phyloP scores from a whole-genome alignment of 2,797 vertebrate genomes.

The Erethizon dorsatum region DNA sequence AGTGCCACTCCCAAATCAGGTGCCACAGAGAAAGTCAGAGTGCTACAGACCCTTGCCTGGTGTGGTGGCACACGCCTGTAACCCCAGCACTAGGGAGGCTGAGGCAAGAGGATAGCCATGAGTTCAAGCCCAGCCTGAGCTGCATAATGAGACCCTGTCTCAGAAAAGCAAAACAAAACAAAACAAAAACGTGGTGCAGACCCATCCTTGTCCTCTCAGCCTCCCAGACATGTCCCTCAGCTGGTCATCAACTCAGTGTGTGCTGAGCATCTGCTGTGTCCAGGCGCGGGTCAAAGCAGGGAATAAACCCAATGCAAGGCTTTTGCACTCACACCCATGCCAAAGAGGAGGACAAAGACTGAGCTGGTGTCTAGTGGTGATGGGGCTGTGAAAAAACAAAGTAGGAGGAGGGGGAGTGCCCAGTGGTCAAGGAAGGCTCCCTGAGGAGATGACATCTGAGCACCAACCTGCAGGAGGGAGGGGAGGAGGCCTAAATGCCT shows the following conservation, averaged over 20 bases:
- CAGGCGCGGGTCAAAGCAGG: not conserved
- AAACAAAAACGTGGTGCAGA: not conserved
- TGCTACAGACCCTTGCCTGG: not conserved
- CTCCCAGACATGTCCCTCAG: not conserved
- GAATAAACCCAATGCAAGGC: not conserved
- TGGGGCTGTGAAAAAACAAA: not conserved
- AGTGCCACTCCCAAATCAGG: not conserved
- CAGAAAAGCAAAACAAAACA: not conserved
- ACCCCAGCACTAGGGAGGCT: not conserved
- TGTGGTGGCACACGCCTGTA: not conserved
- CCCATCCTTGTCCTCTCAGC: not conserved
- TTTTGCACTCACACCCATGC: not conserved
- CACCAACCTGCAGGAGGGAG: not conserved
- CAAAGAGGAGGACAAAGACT: not conserved
- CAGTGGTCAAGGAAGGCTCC: not conserved
- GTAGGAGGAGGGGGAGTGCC: not conserved
- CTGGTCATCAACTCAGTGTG: fast-evolving
- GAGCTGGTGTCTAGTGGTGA: not conserved
- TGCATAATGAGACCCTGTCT: not conserved
- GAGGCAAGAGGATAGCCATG: not conserved
- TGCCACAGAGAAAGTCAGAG: not conserved
- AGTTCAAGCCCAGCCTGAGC: not conserved
- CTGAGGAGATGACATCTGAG: not conserved
- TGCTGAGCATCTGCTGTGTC: not conserved
- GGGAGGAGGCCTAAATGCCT: fast-evolving